Evolutionary conservation across 2,888 invertebrate species (phyloP), one percentile per base, ranked within the genome.

Genomic region (Girardia tigrina): DNA sequence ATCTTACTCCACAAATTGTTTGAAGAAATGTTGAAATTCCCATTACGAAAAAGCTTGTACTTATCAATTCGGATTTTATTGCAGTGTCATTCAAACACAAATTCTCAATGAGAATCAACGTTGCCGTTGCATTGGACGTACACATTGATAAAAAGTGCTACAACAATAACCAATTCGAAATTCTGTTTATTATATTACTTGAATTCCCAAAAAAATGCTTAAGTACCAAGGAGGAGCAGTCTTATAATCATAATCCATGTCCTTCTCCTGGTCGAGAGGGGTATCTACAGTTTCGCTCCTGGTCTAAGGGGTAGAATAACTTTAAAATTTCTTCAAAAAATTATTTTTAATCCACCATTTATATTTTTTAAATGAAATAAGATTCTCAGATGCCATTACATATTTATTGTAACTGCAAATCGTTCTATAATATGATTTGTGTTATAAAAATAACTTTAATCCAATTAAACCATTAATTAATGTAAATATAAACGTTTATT

Each of bases 11-110:
- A 16, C 56, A 56, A 56, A 56, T 56, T 16, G 56, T 56, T 23
- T 56, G 56, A n/a, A 56, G n/a, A 8, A 56, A 56, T 20, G 20
- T 56, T 2, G 56, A 4, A 20, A 56, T 56, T 56, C 56, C 56
- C 56, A 56, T 56, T 8, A 56, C n/a, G n/a, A 56, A 56, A 56
- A 56, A 56, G 23, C 56, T 56, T 6, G 56, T 12, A 56, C 56
- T 56, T 20, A 56, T 56, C n/a, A 56, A 56, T n/a, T 56, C 56
- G n/a, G 56, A 56, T 16, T 56, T 56, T 20, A 56, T 56, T n/a
- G 56, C 2, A 6, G 56, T 20, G n/a, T 56, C 2, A 2, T 4
- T 56, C 56, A 56, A 23, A n/a, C 56, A 56, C n/a, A 56, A 56
- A 56, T 56, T n/a, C 6, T 56, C n/a, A 12, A 23, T 2, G 4